Evolutionary conservation across 1,140 invertebrate genomes (phyloP), one percentile per base, ranked within the genome.

Genomic region (Solen grandis): DNA sequence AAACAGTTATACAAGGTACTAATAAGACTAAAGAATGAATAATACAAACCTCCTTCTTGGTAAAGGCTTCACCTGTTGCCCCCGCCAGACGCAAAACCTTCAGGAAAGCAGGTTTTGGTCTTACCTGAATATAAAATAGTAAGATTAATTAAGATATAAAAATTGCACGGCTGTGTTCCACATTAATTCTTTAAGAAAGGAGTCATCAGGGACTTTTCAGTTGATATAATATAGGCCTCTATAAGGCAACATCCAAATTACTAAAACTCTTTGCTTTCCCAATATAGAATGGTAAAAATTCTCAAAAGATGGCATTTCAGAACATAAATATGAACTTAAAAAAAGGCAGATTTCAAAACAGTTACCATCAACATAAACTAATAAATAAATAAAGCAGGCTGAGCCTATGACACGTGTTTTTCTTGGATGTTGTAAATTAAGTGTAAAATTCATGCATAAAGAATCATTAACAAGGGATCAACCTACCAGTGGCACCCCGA

Each of bases 11-110:
- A n/a, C n/a, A n/a, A n/a, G n/a, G n/a, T n/a, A n/a, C n/a, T n/a
- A n/a, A n/a, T n/a, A n/a, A n/a, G n/a, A n/a, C n/a, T n/a, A n/a
- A n/a, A n/a, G n/a, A n/a, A n/a, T n/a, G 16, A 31, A 57, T 41
- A 19, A 22, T 8, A 59, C 55, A 70, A 80, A 88, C 87, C 80
- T 88, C 87, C 72, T 83, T 80, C 62, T 81, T 74, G n/a, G 84
- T 87, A 65, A 86, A 88, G 0, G 84, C 70, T 63, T 85, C 80
- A 2, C 80, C 81, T 5, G 78, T 79, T 2, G 85, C 85, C 10
- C 85, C 85, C 38, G 50, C 79, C 13, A 65, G 46, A 1, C 76
- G 73, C n/a, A 88, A 41, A 3, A 87, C 66, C 27, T 84, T 69
- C 16, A 88, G 59, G 27, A 88, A 84, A 16, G 57, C 78, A 16